These are phyloP conservation scores for Betta splendens DNA, from an alignment of 2,797 vertebrate genomes.

Conservation along the genomic window DNA sequence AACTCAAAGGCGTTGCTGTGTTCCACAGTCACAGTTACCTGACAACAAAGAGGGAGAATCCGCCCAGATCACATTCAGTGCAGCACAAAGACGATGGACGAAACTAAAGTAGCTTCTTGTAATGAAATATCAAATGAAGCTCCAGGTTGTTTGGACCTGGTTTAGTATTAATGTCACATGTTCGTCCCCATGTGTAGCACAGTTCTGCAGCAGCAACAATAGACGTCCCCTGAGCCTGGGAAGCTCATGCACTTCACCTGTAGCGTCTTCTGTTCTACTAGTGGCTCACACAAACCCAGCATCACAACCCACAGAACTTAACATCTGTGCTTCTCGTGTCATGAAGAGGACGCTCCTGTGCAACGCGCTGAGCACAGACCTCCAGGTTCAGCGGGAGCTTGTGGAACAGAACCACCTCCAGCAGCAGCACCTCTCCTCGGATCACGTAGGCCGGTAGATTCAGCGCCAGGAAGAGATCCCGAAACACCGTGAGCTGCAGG, in stretches of 20 bases:
- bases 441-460: conserved; percentile 87
- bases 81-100: not conserved
- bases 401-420: conserved; percentile 91
- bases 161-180: too few relatives aligned
- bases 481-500: conserved; percentile 86
- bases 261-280: too few relatives aligned
- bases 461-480: conserved; percentile 88
- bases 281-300: too few relatives aligned
- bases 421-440: conserved; percentile 88
- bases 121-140: conserved; percentile 1
- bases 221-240: too few relatives aligned
- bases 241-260: too few relatives aligned
- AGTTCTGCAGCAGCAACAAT: too few relatives aligned
- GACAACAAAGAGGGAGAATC: conserved; percentile 26
- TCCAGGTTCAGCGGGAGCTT: conserved; percentile 81
- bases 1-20: conserved; percentile 83
- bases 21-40: conserved; percentile 85
- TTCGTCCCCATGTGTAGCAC: too few relatives aligned
- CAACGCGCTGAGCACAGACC: too few relatives aligned
- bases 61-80: conserved; percentile 39
- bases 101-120: conserved; percentile 5
- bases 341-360: too few relatives aligned
- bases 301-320: too few relatives aligned
- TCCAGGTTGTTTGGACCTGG: not conserved
- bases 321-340: too few relatives aligned